Conservation (phyloP, 2,113 vertebrate species). For the Cyrtonyx montezumae region DNA sequence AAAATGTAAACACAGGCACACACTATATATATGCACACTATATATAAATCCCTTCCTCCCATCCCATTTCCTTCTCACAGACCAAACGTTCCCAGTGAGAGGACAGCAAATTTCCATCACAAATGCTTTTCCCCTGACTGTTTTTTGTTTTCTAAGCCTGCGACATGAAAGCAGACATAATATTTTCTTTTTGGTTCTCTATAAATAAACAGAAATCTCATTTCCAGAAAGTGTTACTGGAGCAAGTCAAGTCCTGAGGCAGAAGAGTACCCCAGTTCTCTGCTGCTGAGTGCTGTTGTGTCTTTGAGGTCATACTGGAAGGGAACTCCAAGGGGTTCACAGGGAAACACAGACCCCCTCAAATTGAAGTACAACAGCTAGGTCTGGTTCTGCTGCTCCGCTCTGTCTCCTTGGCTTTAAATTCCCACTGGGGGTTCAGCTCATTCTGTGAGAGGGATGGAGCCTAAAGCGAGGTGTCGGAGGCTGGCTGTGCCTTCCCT, state of each 20-base stretch:
- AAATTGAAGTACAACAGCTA: neutral
- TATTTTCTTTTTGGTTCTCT: conserved; percentile 45
- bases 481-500: neutral
- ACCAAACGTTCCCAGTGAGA: neutral
- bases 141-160: conserved; percentile 39
- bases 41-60: neutral
- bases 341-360: neutral
- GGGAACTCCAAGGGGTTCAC: neutral
- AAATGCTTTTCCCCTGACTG: conserved; percentile 31
- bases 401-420: neutral
- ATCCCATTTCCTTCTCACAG: neutral
- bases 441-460: neutral
- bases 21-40: neutral
- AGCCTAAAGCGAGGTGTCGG: neutral
- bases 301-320: neutral
- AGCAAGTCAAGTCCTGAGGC: neutral
- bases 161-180: conserved; percentile 24
- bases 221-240: neutral
- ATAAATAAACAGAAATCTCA: conserved; percentile 43
- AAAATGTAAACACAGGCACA: neutral
- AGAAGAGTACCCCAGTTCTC: neutral
- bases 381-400: neutral
- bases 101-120: conserved; percentile 29
- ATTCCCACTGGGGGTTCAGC: neutral
- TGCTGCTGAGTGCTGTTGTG: accelerated